phyloP scores from a whole-genome alignment of 2,888 invertebrate genomes.

The Zygaena filipendulae region DNA sequence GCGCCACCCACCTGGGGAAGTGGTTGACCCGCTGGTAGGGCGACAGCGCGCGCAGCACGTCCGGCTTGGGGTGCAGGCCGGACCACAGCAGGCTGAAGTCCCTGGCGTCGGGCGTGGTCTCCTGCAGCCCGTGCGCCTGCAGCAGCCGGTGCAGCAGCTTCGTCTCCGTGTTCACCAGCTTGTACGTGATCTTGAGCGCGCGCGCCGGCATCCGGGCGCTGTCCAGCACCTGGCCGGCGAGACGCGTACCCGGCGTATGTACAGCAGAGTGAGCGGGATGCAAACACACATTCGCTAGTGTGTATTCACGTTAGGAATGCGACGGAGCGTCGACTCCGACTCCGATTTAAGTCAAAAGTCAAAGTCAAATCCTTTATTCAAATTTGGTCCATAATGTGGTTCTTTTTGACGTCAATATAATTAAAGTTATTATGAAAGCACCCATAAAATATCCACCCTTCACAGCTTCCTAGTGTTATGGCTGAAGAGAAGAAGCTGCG shows the following conservation, averaged over 20 bases:
- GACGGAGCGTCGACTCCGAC: too few relatives aligned
- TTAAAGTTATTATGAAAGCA: too few relatives aligned
- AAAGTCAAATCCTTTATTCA: too few relatives aligned
- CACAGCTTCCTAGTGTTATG: too few relatives aligned
- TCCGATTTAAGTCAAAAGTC: too few relatives aligned
- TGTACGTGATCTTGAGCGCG: slow-evolving; percentile 80
- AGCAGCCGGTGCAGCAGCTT: slow-evolving; percentile 80
- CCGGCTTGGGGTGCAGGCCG: slow-evolving; percentile 92
- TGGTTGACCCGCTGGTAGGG: slow-evolving; percentile 96
- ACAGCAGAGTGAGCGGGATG: slow-evolving; percentile 3
- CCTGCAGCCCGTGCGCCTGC: slow-evolving; percentile 80
- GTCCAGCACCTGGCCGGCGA: slow-evolving; percentile 40
- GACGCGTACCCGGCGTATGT: slow-evolving; percentile 1
- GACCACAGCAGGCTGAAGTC: slow-evolving; percentile 94
- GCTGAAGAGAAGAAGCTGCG: too few relatives aligned
- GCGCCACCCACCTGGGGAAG: slow-evolving; percentile 88
- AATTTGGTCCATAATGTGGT: too few relatives aligned
- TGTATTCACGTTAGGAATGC: too few relatives aligned
- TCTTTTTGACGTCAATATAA: too few relatives aligned
- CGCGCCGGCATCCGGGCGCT: slow-evolving; percentile 72
- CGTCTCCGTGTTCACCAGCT: slow-evolving; percentile 84
- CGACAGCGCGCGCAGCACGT: slow-evolving; percentile 80
- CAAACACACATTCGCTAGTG: too few relatives aligned
- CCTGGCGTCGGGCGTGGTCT: slow-evolving; percentile 68
- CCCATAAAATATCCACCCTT: too few relatives aligned